Conservation (phyloP, 2,888 invertebrate genomes). For the Disparrhopalites patrizii region DNA sequence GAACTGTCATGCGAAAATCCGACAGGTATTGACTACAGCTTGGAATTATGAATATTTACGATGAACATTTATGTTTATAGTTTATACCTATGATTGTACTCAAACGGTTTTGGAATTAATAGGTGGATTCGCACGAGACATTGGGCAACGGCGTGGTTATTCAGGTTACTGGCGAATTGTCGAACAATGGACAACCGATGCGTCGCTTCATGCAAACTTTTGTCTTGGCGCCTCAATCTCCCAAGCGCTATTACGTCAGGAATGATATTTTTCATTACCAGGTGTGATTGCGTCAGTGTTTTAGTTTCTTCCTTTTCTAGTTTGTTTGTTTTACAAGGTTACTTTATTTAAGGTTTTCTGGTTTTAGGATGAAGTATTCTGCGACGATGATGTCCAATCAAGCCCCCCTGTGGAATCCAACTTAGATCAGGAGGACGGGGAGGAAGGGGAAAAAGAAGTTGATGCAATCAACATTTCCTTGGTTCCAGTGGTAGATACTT, state of each 20-base stretch:
- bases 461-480: conserved; percentile 43
- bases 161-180: conserved; percentile 89
- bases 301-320: not conserved
- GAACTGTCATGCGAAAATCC: conserved; percentile 96
- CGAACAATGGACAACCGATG: conserved; percentile 95
- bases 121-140: conserved; percentile 89
- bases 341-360: not conserved
- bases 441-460: conserved; percentile 50
- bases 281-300: conserved; percentile 53
- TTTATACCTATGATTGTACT: too few species aligned
- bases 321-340: not conserved
- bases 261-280: conserved; percentile 99
- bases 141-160: conserved; percentile 54
- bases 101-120: not conserved
- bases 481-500: conserved; percentile 11
- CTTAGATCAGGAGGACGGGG: conserved; percentile 50
- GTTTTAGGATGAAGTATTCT: conserved; percentile 59
- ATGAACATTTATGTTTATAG: too few species aligned
- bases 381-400: conserved; percentile 49
- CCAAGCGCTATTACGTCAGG: conserved; percentile 97
- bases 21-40: too few species aligned
- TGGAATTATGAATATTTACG: too few species aligned
- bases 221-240: conserved; percentile 90
- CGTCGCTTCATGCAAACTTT: conserved; percentile 97
- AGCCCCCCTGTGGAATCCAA: conserved; percentile 47